Conservation (phyloP, 1,140 invertebrate genomes). For the Ceratosolen solmsi region DNA sequence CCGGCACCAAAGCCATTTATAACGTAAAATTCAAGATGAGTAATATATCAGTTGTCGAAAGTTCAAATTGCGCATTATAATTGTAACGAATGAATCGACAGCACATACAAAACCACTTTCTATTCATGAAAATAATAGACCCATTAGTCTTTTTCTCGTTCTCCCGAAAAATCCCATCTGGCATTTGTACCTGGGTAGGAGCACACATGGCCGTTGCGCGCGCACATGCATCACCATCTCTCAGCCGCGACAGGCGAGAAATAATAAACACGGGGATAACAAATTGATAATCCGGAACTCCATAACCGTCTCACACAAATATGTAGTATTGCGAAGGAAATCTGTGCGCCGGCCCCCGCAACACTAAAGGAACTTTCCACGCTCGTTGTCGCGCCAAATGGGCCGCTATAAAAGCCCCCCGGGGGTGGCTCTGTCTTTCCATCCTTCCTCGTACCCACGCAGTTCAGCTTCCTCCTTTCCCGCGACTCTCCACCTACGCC, state of each 20-base stretch:
- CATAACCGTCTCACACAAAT: constrained; percentile 64
- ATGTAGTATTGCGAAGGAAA: constrained; percentile 58
- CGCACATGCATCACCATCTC: constrained; percentile 16
- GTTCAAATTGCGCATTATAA: constrained; percentile 15
- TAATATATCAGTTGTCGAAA: constrained; percentile 21
- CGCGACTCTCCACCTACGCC: constrained; percentile 39
- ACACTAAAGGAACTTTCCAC: constrained; percentile 71
- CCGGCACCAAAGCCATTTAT: not conserved
- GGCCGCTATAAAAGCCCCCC: constrained; percentile 71
- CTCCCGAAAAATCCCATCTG: constrained; percentile 33
- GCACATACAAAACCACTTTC: constrained; percentile 3
- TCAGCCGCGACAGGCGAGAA: constrained; percentile 49
- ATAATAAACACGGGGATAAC: constrained; percentile 71
- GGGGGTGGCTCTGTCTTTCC: constrained; percentile 50
- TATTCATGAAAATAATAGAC: constrained; percentile 6
- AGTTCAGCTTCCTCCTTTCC: constrained; percentile 46
- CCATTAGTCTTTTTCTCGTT: constrained; percentile 25
- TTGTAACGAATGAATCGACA: not conserved
- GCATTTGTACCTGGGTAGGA: not conserved
- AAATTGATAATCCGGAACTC: constrained; percentile 72
- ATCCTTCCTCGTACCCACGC: constrained; percentile 39
- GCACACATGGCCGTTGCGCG: not conserved
- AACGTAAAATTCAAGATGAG: constrained; percentile 1
- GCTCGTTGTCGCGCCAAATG: constrained; percentile 74
- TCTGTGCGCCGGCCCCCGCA: constrained; percentile 63